Evolutionary conservation across 2,797 vertebrate species (phyloP).

Genomic region (Cetoscarus ocellatus): DNA sequence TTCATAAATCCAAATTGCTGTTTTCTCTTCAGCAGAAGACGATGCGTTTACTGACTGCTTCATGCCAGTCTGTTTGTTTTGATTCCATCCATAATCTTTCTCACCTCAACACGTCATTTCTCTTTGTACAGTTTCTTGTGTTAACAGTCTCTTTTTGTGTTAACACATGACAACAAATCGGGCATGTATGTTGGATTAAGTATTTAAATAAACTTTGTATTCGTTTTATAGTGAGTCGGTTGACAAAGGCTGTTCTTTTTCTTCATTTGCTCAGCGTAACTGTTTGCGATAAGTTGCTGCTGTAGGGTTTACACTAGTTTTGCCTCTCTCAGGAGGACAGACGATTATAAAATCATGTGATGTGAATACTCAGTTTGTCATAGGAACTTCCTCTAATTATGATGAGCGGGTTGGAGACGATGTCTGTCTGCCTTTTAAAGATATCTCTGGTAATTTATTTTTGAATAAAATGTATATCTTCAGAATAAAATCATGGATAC

Average conservation of each 20-base stretch:
- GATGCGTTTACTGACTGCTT: constrained; percentile 14
- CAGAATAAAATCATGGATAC: constrained; percentile 68
- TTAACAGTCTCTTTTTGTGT: constrained; percentile 46
- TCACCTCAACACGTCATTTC: constrained; percentile 56
- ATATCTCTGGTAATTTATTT: constrained; percentile 86
- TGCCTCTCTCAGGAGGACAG: constrained; percentile 12
- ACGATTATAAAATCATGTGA: constrained; percentile 18
- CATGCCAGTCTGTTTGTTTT: constrained; percentile 36
- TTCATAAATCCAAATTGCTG: background rate
- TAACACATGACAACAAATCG: constrained; percentile 59
- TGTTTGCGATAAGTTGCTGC: constrained; percentile 62
- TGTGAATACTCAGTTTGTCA: constrained; percentile 50
- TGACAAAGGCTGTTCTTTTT: constrained; percentile 45
- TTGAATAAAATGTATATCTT: constrained; percentile 82
- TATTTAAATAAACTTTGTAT: constrained; percentile 83
- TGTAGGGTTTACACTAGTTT: constrained; percentile 58
- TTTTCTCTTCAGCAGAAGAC: background rate
- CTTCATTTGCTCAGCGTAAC: constrained; percentile 44
- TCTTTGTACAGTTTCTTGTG: constrained; percentile 67
- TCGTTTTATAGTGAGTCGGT: constrained; percentile 72
- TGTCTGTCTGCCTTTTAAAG: constrained; percentile 79
- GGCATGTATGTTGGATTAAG: constrained; percentile 76
- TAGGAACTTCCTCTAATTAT: constrained; percentile 43
- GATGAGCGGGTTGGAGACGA: constrained; percentile 47
- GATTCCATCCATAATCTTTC: constrained; percentile 76